Evolutionary conservation across 2,888 invertebrate species (phyloP), one percentile per base, ranked within the genome.

Genomic region (Eudasyphora cyanicolor): DNA sequence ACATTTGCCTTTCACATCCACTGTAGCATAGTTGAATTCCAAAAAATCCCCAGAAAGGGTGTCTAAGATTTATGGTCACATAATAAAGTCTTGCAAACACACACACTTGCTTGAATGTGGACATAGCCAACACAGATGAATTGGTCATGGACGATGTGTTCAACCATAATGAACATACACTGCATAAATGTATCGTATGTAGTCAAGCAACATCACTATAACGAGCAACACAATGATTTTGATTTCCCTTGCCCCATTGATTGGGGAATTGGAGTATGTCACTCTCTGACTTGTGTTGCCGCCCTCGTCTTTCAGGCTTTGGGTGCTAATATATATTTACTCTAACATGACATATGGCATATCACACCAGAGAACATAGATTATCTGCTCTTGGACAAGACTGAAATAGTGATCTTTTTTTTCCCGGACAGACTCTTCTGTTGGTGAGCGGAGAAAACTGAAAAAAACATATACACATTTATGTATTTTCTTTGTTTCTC

Each of bases 11-110:
- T n/a, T n/a, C n/a, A n/a, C n/a, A n/a, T n/a, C n/a, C n/a, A n/a
- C n/a, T n/a, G n/a, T n/a, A n/a, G n/a, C n/a, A n/a, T n/a, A n/a
- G n/a, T n/a, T n/a, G 17, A 32, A 32, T 32, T 8, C n/a, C 10
- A 29, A 1, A 24, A 24, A 54, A 29, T 60, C 17, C 62, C 32
- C 24, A 32, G 57, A 64, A 67, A 38, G 76, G 80, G 78, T 84
- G 80, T n/a, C 67, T 73, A 76, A 75, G 78, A 84, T 84, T 81
- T 84, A 81, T 84, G 71, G 71, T 71, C 77, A 51, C 35, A 75
- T 60, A 64, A 70, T 74, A 51, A 76, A 74, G 60, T 76, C 54
- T 64, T 77, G 29, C 60, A 42, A 38, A 67, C 35, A 62, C 24
- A 42, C 67, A 67, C 35, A 62, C 24, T 19, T 3, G 6, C 45